Conservation (phyloP, 2,113 vertebrate genomes). For the Erythrocebus patas region DNA sequence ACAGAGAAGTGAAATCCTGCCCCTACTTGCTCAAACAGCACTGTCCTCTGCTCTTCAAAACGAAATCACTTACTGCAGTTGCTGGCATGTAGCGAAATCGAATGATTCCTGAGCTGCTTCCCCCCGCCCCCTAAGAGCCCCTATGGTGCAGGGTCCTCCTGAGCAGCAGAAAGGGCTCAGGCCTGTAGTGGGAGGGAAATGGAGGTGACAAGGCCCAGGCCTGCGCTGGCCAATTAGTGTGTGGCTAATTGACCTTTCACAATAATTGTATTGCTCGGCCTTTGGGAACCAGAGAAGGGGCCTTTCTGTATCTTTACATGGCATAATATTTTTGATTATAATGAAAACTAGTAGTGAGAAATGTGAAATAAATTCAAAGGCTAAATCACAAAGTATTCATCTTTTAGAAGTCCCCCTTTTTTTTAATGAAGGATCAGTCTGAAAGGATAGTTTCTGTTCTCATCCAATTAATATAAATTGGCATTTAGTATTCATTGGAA, state of each 20-base stretch:
- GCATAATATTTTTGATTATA: not conserved
- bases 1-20: fast-evolving
- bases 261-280: not conserved
- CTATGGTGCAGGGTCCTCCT: not conserved
- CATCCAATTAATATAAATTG: constrained; percentile 53
- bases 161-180: not conserved
- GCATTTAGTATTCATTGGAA: not conserved
- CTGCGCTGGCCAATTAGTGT: not conserved
- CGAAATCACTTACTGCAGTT: fast-evolving
- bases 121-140: not conserved
- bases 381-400: not conserved
- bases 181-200: not conserved
- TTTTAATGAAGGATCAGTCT: not conserved
- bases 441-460: constrained; percentile 14
- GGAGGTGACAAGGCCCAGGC: not conserved
- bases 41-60: too few relatives aligned
- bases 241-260: constrained; percentile 4
- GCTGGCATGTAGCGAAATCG: fast-evolving
- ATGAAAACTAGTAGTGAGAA: not conserved
- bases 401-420: not conserved
- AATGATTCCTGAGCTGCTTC: fast-evolving
- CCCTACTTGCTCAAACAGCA: too few relatives aligned
- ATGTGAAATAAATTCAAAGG: constrained; percentile 24
- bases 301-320: not conserved
- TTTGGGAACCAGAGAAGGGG: not conserved